Evolutionary conservation across 2,888 invertebrate genomes (phyloP).

Genomic region (Shargacucullia verbasci): DNA sequence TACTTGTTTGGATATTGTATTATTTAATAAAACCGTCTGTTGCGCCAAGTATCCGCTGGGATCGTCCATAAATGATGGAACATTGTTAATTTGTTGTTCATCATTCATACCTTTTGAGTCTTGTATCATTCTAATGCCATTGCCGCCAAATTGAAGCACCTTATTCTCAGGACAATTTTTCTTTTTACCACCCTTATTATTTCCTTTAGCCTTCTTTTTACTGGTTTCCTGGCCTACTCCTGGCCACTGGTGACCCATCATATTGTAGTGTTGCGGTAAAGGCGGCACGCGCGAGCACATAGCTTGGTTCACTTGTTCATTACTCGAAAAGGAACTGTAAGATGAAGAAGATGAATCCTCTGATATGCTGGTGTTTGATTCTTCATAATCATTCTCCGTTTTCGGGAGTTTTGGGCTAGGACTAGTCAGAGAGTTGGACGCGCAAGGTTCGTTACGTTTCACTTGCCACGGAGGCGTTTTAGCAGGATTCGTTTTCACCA

Average conservation of each 20-base stretch:
- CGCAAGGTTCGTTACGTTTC: conserved; percentile 75
- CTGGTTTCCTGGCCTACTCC: conserved; percentile 65
- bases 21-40: conserved; percentile 95
- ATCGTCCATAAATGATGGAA: conserved; percentile 97
- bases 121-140: conserved; percentile 75
- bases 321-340: conserved; percentile 73
- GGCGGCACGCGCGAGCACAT: conserved; percentile 93
- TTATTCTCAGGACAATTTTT: conserved; percentile 77
- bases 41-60: conserved; percentile 97
- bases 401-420: conserved; percentile 77
- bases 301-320: conserved; percentile 80
- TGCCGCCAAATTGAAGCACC: conserved; percentile 69
- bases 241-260: conserved; percentile 85
- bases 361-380: conserved; percentile 73
- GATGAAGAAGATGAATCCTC: conserved; percentile 76
- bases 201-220: conserved; percentile 89
- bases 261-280: conserved; percentile 90
- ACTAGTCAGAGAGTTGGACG: conserved; percentile 70
- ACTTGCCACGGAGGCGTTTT: conserved; percentile 90
- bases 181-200: conserved; percentile 83
- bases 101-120: conserved; percentile 82
- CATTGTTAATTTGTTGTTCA: conserved; percentile 84
- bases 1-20: conserved; percentile 93
- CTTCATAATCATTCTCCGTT: conserved; percentile 80
- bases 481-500: conserved; percentile 85